These are phyloP conservation scores for Bovichtus variegatus DNA, from an alignment of 2,797 vertebrate species.

Conservation along the genomic window DNA sequence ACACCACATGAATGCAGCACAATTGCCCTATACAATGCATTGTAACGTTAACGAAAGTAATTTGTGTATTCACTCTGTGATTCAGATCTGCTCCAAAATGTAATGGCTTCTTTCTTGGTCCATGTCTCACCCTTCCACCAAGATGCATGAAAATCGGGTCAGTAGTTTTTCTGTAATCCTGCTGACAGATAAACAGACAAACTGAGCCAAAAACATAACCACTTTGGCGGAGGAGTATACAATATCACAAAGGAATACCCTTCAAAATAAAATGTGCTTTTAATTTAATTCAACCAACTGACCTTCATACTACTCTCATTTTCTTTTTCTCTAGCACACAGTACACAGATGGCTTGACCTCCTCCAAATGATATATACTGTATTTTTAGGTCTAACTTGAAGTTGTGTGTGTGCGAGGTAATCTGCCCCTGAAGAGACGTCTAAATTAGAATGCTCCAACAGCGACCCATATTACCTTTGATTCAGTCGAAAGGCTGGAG, in stretches of 20 bases:
- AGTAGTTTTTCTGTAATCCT: no score
- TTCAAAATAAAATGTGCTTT: slow-evolving; percentile 24
- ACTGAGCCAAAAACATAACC: no score
- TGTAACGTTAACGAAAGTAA: no score
- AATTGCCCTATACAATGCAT: no score
- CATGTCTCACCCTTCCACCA: no score
- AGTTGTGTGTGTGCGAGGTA: slow-evolving; percentile 64
- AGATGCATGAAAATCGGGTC: no score
- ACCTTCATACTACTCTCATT: slow-evolving; percentile 49
- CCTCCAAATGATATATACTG: slow-evolving; percentile 55
- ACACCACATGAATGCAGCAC: no score
- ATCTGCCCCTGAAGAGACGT: slow-evolving; percentile 75
- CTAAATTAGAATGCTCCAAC: slow-evolving; percentile 80
- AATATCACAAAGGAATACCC: slow-evolving; percentile 16
- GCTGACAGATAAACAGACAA: no score
- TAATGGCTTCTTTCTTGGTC: no score
- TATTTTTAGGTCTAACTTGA: slow-evolving; percentile 65
- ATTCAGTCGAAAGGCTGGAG: slow-evolving; percentile 69
- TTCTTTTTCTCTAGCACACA: slow-evolving; percentile 23
- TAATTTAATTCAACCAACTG: slow-evolving; percentile 20
- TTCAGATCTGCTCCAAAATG: no score
- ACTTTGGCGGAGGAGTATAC: neutral
- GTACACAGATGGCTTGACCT: slow-evolving; percentile 48
- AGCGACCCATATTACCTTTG: slow-evolving; percentile 79
- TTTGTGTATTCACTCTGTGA: no score